A percentile compares a stretch with the other conserved stretches of the same genome.
These are phyloP conservation scores for Trididemnum clinides DNA, from an alignment of 23 tunicate genomes.

Conservation along the genomic window DNA sequence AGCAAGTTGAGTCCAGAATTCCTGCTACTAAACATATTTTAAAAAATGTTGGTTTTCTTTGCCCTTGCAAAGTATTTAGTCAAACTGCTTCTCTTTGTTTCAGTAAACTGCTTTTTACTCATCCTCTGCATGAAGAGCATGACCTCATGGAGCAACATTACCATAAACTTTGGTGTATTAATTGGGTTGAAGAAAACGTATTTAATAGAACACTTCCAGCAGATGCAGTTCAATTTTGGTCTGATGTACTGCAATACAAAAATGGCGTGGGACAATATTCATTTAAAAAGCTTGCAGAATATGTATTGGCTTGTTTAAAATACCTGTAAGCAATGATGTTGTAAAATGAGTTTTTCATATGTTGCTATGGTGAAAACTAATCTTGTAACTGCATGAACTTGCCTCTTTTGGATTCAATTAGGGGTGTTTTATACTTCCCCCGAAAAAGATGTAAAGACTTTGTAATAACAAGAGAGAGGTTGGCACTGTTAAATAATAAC, in stretches of 20 bases:
- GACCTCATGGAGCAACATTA: conserved; percentile 3
- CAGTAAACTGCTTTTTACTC: not conserved
- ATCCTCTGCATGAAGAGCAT: not conserved
- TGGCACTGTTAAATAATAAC: not conserved
- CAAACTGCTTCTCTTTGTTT: not conserved
- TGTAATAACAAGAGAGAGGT: not conserved
- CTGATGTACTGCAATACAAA: not conserved
- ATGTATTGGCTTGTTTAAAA: not conserved
- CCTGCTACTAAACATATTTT: conserved; percentile 10
- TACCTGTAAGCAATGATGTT: conserved; percentile 2
- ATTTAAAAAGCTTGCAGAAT: not conserved
- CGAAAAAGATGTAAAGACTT: not conserved
- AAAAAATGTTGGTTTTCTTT: not conserved
- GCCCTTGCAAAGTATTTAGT: not conserved
- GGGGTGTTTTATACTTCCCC: not conserved
- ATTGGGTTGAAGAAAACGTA: not conserved
- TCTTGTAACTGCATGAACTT: not conserved
- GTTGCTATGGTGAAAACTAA: not conserved
- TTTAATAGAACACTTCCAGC: not conserved
- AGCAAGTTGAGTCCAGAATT: not conserved
- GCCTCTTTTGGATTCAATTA: conserved; percentile 11
- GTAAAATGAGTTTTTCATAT: not conserved
- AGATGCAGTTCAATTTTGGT: conserved; percentile 3
- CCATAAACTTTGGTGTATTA: not conserved
- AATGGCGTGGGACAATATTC: conserved; percentile 12